Evolutionary conservation across 2,888 invertebrate species (phyloP), one percentile per base, ranked within the genome.

Genomic region (Phasia obesa): DNA sequence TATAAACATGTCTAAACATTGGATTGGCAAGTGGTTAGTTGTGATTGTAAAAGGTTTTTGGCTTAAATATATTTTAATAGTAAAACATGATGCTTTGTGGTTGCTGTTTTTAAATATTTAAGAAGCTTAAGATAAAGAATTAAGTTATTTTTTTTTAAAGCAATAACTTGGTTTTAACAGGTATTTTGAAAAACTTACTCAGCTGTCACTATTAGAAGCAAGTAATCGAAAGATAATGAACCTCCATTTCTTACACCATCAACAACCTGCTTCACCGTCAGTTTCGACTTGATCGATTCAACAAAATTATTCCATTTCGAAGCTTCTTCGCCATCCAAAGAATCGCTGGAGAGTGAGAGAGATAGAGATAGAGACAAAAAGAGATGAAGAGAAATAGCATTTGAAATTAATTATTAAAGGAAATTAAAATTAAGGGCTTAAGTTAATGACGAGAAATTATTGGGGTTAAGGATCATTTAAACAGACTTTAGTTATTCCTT

Each of bases 211-310:
- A 96, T 94, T 78, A 97, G 92, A 81, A 95, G 93, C 15, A 97
- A 92, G 88, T 95, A 97, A 92, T 97, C 97, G 89, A 97, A 97
- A 1, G 96, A 96, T 57, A 97, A 91, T 85, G 94, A 93, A 27
- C 96, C 96, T n/a, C 96, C 96, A 17, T 94, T 86, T 27, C 91
- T 89, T 7, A 95, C 96, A 11, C 95, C 95, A 86, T 96, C 96
- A 1, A 97, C 96, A 0, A 97, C 96, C 92, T 96, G 96, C 86
- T 96, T 95, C 47, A 96, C 96, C 2, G 96, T 96, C 86, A 96
- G 91, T 88, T 96, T 95, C 0, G 96, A 95, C 87, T 95, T 93
- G 86, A 96, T 95, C 6, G 96, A 95, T 86, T 94, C 94, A 47
- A 96, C 94, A 89, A 96, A 96, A 85, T 92, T 93, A 79, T 93